phyloP scores from a whole-genome alignment of 2,888 invertebrate species.

The Ochropacha duplaris region DNA sequence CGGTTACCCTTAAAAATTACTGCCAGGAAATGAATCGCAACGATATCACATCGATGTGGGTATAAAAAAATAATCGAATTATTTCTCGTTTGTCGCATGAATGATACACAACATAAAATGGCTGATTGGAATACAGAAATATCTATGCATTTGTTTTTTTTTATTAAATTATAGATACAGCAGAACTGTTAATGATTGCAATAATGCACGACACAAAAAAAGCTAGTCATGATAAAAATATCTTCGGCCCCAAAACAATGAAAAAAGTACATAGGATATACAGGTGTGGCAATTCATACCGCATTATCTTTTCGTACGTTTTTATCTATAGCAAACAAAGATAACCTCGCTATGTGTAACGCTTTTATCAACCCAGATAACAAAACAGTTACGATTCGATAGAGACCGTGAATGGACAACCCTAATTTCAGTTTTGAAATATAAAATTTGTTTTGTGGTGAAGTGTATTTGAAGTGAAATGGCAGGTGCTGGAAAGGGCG shows the following conservation, averaged over 20 bases:
- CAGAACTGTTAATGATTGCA: background rate
- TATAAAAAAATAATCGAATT: conserved; percentile 54
- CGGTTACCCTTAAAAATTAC: conserved; percentile 64
- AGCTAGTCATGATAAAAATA: conserved; percentile 5
- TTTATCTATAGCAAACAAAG: conserved; percentile 75
- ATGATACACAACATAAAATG: conserved; percentile 19
- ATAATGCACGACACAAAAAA: background rate
- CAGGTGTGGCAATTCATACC: conserved; percentile 74
- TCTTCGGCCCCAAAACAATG: conserved; percentile 1
- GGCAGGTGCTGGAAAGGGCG: conserved; percentile 81
- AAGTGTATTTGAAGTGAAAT: conserved; percentile 62
- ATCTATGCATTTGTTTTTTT: too few species aligned
- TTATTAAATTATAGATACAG: too few species aligned
- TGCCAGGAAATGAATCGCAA: conserved; percentile 46
- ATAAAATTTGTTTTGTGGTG: conserved; percentile 16
- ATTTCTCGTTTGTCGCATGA: conserved; percentile 35
- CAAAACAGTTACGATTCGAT: conserved; percentile 58
- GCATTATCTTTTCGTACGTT: conserved; percentile 61
- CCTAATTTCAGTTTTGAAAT: conserved; percentile 28
- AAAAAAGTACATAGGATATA: conserved; percentile 26
- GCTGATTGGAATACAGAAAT: background rate
- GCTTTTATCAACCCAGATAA: conserved; percentile 62
- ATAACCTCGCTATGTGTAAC: conserved; percentile 70
- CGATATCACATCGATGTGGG: conserved; percentile 28
- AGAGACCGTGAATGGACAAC: conserved; percentile 51